These are phyloP conservation scores for Zosterops japonicus DNA, from an alignment of 2,113 vertebrate species.

Conservation along the genomic window DNA sequence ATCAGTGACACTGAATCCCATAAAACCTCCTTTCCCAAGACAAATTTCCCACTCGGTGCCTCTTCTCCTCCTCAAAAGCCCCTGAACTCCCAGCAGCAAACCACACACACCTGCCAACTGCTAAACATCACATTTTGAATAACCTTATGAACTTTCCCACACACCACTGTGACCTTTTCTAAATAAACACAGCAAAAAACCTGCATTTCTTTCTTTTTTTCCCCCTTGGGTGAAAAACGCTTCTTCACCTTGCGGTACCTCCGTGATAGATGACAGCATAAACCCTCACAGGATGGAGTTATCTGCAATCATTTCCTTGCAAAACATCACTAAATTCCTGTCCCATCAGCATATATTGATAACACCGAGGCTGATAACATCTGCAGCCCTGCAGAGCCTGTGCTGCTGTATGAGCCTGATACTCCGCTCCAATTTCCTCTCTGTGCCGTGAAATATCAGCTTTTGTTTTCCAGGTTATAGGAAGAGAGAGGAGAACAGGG, in stretches of 20 bases:
- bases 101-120: rapidly evolving
- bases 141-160: background rate
- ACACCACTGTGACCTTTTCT: background rate
- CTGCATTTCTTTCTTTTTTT: background rate
- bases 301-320: background rate
- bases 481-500: background rate
- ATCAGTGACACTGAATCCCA: background rate
- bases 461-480: background rate
- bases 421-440: background rate
- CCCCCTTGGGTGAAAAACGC: background rate
- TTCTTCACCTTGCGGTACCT: background rate
- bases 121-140: background rate
- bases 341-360: background rate
- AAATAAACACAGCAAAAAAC: background rate
- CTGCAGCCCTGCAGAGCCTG: background rate
- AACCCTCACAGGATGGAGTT: background rate
- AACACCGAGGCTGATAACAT: background rate
- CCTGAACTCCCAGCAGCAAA: background rate
- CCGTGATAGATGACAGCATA: background rate
- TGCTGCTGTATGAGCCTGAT: background rate
- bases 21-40: background rate
- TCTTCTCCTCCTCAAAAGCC: background rate
- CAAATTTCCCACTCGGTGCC: background rate
- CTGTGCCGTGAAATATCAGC: background rate
- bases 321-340: background rate